A percentile compares a stretch with the other conserved stretches of the same genome.
phyloP scores from a whole-genome alignment of 2,888 invertebrate genomes.

The Drosophila merina region DNA sequence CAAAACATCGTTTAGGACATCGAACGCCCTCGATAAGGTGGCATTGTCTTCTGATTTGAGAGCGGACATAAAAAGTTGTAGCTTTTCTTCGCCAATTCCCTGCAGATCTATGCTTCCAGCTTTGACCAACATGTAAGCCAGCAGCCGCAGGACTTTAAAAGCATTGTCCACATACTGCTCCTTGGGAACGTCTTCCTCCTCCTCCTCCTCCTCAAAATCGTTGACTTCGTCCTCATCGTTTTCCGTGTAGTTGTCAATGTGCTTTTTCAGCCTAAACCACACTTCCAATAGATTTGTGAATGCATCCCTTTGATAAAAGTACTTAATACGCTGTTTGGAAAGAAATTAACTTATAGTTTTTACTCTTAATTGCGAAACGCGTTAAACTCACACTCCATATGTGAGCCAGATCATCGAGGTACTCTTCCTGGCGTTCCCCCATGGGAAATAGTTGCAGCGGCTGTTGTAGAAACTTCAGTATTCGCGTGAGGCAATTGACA shows the following conservation, averaged over 20 bases:
- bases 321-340: conserved; percentile 75
- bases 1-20: conserved; percentile 45
- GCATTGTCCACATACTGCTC: conserved; percentile 68
- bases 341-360: accelerated
- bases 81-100: conserved; percentile 44
- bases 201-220: conserved; percentile 70
- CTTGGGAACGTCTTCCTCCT: conserved; percentile 62
- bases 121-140: conserved; percentile 50
- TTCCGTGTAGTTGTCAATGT: conserved; percentile 48
- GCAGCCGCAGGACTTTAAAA: conserved; percentile 58
- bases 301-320: conserved; percentile 80
- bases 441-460: conserved; percentile 78
- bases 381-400: conserved; percentile 66
- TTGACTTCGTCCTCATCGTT: conserved; percentile 53
- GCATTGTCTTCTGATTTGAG: conserved; percentile 53
- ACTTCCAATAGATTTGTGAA: conserved; percentile 76
- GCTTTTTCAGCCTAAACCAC: conserved; percentile 70
- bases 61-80: conserved; percentile 47
- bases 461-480: conserved; percentile 79
- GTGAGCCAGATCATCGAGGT: conserved; percentile 81
- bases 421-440: conserved; percentile 80
- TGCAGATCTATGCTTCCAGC: conserved; percentile 44
- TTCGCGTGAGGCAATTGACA: conserved; percentile 78
- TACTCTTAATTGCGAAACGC: no score
- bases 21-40: conserved; percentile 52